Evolutionary conservation across 2,797 vertebrate genomes (phyloP).

Genomic region (Danionella dracula): DNA sequence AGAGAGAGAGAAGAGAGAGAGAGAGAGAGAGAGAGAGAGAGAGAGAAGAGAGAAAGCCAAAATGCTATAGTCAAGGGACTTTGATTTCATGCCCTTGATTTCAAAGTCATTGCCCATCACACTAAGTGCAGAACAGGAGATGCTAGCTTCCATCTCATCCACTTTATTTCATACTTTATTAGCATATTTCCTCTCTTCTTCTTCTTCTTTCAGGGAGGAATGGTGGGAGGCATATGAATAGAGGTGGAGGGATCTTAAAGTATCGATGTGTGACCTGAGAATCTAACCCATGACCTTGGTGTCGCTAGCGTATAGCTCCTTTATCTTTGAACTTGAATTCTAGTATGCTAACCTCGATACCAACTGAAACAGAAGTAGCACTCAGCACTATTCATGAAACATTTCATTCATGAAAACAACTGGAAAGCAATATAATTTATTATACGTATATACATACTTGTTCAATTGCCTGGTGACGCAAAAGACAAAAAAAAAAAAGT

Average conservation of each 20-base stretch:
- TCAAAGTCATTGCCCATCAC: slow-evolving; percentile 33
- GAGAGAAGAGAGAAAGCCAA: slow-evolving; percentile 20
- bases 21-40: slow-evolving; percentile 7
- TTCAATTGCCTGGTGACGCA: too few relatives aligned
- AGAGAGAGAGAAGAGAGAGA: too few relatives aligned
- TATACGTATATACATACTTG: too few relatives aligned
- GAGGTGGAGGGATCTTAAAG: neutral
- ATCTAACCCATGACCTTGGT: neutral
- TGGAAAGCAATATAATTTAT: too few relatives aligned
- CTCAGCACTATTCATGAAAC: neutral
- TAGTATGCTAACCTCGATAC: too few relatives aligned
- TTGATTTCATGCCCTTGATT: slow-evolving; percentile 39
- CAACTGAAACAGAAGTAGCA: neutral
- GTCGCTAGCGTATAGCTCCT: neutral
- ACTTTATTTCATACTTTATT: slow-evolving; percentile 8
- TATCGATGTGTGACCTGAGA: neutral
- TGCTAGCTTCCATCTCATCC: slow-evolving; percentile 6
- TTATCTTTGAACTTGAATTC: neutral
- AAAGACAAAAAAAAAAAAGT: too few relatives aligned
- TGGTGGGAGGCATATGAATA: slow-evolving; percentile 26
- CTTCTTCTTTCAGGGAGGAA: neutral
- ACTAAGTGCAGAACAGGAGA: slow-evolving; percentile 25
- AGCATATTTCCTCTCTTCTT: slow-evolving; percentile 13
- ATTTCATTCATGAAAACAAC: too few relatives aligned
- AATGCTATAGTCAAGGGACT: slow-evolving; percentile 37